phyloP scores from a whole-genome alignment of 2,113 vertebrate genomes.

The Heterotis niloticus region DNA sequence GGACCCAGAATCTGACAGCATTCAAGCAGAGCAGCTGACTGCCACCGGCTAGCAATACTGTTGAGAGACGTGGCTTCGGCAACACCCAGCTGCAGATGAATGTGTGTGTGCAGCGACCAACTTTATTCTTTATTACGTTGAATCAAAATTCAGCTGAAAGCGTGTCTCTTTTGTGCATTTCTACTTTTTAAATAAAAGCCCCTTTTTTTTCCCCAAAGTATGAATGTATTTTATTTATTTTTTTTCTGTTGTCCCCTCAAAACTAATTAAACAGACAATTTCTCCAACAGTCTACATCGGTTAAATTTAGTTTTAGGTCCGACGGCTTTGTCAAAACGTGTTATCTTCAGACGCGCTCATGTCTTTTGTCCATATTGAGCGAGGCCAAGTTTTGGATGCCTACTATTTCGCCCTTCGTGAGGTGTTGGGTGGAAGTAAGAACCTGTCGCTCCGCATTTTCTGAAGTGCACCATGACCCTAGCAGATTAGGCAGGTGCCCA shows the following conservation, averaged over 20 bases:
- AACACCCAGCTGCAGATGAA: neutral
- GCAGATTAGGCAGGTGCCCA: neutral
- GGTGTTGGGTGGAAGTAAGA: neutral
- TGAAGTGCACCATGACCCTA: neutral
- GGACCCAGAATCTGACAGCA: conserved; percentile 20
- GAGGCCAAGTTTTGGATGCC: neutral
- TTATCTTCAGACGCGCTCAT: neutral
- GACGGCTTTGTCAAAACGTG: neutral
- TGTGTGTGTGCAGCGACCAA: neutral
- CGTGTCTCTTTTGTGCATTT: too few relatives aligned
- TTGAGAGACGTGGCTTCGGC: neutral
- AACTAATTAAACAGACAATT: neutral
- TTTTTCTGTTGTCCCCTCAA: too few relatives aligned
- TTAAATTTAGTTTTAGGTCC: conserved; percentile 18
- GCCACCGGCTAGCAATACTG: neutral
- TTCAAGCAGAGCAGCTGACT: neutral
- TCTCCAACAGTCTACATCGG: neutral
- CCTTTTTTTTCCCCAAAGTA: too few relatives aligned
- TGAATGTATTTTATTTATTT: too few relatives aligned
- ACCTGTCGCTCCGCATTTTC: conserved; percentile 17
- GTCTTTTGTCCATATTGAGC: neutral
- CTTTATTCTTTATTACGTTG: too few relatives aligned
- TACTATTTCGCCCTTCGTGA: neutral
- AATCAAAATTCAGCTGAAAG: too few relatives aligned
- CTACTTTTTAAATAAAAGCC: too few relatives aligned